Conservation (phyloP, 1,140 invertebrate genomes). For the Lordiphosa collinella region DNA sequence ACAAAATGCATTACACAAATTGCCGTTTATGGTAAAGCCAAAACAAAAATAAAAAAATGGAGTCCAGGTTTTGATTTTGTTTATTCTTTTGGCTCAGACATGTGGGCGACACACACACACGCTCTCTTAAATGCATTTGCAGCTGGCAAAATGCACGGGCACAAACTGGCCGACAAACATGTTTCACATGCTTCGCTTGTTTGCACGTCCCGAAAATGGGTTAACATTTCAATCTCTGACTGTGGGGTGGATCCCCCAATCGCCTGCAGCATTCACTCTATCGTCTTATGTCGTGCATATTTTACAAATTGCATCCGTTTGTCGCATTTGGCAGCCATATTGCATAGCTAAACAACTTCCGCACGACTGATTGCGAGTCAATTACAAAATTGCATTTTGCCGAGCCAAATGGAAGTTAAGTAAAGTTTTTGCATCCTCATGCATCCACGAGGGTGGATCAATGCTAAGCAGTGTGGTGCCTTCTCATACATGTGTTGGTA, state of each 20-base stretch:
- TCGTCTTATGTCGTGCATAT: slow-evolving; percentile 48
- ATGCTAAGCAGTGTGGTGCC: too few species aligned
- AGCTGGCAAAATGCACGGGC: neutral
- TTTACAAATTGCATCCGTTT: slow-evolving; percentile 56
- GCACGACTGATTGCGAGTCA: slow-evolving; percentile 49
- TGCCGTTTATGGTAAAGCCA: slow-evolving; percentile 33
- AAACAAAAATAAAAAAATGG: neutral
- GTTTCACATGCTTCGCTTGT: slow-evolving; percentile 9
- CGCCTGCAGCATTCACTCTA: slow-evolving; percentile 8
- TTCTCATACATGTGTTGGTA: too few species aligned
- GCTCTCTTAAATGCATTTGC: slow-evolving; percentile 25
- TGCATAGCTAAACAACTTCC: slow-evolving; percentile 50
- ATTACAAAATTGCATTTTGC: slow-evolving; percentile 47
- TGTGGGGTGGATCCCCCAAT: neutral
- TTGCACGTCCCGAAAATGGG: slow-evolving; percentile 25
- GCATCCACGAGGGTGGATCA: too few species aligned
- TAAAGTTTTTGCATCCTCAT: neutral
- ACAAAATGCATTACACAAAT: slow-evolving; percentile 54
- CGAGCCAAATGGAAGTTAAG: neutral
- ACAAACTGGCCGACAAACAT: slow-evolving; percentile 4
- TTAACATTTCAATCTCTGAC: slow-evolving; percentile 50
- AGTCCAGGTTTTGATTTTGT: neutral
- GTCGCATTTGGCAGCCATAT: slow-evolving; percentile 53
- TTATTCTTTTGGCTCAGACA: slow-evolving; percentile 32
- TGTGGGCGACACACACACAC: slow-evolving; percentile 30